These are phyloP conservation scores for Aphelenchoides fujianensis DNA, from an alignment of 1,140 invertebrate genomes.

Conservation along the genomic window DNA sequence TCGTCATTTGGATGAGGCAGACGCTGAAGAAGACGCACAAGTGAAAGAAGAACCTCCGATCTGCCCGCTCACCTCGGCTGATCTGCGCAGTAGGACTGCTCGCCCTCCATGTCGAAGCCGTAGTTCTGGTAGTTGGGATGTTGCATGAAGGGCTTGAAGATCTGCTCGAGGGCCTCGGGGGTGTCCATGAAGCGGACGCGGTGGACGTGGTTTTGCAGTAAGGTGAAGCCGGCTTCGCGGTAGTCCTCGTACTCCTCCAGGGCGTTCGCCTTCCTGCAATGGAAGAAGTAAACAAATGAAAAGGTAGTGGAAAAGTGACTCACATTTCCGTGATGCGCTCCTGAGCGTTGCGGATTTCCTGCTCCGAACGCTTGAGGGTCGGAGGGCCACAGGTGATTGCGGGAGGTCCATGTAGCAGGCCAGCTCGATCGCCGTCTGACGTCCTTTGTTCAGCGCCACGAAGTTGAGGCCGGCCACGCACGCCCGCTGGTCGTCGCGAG, in stretches of 20 bases:
- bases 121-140: background rate
- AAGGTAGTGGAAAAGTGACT: no score
- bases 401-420: background rate
- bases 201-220: background rate
- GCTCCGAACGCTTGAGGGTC: no score
- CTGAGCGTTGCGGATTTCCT: no score
- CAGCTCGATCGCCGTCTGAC: background rate
- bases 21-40: no score
- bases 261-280: background rate
- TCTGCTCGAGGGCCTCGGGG: background rate
- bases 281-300: background rate
- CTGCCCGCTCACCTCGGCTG: background rate
- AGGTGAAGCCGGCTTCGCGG: background rate
- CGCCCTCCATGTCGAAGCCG: background rate
- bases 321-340: no score
- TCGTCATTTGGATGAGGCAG: slow-evolving; percentile 1
- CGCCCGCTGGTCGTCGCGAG: no score
- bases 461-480: no score
- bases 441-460: background rate
- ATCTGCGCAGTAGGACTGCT: background rate
- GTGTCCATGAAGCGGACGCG: background rate
- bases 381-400: no score
- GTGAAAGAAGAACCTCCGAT: no score
- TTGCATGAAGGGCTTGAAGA: background rate
- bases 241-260: background rate